phyloP scores from a whole-genome alignment of 2,797 vertebrate species.

The Vespertilio murinus region DNA sequence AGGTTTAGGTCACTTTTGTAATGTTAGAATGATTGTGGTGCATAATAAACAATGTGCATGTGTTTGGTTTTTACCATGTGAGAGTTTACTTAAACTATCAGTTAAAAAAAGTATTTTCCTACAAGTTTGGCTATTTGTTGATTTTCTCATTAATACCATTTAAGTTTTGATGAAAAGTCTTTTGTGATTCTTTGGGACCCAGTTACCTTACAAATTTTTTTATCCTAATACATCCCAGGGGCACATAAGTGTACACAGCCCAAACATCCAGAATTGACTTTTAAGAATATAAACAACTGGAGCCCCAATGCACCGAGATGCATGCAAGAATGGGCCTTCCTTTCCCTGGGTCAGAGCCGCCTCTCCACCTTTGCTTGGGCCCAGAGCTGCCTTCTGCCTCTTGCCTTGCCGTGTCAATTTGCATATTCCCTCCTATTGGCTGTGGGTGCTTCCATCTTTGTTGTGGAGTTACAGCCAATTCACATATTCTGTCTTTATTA shows the following conservation, averaged over 20 bases:
- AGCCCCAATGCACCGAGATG: no score
- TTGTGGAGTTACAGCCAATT: no score
- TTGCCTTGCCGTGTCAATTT: no score
- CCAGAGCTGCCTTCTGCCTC: no score
- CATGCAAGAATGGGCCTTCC: no score
- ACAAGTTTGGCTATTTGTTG: neutral
- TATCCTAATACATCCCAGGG: neutral
- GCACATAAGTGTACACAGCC: neutral
- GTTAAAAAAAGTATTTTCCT: neutral
- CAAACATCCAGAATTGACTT: neutral
- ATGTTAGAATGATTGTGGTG: neutral
- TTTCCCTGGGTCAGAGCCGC: no score
- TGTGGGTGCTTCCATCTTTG: no score
- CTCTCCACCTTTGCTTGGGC: no score
- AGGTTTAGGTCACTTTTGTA: neutral
- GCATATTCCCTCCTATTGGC: no score
- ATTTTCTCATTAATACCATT: neutral
- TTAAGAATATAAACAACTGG: neutral
- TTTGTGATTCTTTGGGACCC: neutral
- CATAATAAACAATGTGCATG: neutral
- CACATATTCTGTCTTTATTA: no score
- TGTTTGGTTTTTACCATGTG: neutral
- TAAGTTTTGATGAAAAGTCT: neutral
- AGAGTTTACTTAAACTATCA: slow-evolving; percentile 22
- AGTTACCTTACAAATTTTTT: slow-evolving; percentile 6